These are phyloP conservation scores for Dicerorhinus sumatrensis DNA, from an alignment of 2,113 vertebrate genomes.

Conservation along the genomic window DNA sequence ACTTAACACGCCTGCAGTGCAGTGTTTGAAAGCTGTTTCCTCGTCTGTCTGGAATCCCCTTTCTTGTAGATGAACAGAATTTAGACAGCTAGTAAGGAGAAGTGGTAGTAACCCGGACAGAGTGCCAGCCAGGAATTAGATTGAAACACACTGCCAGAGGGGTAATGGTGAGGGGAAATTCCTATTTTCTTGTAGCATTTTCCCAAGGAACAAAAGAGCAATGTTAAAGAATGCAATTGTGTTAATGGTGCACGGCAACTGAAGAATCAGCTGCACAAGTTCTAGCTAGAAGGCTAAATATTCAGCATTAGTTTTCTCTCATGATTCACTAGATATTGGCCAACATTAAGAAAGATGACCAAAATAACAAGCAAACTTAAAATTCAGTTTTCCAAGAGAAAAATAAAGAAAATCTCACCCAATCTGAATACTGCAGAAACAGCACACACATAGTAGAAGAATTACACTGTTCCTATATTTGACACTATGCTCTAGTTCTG, in stretches of 20 bases:
- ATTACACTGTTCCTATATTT: background rate
- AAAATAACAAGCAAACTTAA: slow-evolving; percentile 47
- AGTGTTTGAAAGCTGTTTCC: slow-evolving; percentile 63
- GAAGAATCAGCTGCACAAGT: background rate
- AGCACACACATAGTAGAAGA: background rate
- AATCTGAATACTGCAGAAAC: background rate
- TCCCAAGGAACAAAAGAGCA: slow-evolving; percentile 69
- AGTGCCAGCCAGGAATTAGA: slow-evolving; percentile 11
- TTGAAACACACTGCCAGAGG: slow-evolving; percentile 21
- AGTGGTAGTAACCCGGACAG: background rate
- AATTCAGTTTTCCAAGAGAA: slow-evolving; percentile 40
- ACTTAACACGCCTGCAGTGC: background rate
- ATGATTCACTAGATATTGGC: background rate
- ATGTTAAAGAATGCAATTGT: slow-evolving; percentile 50
- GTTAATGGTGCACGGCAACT: background rate
- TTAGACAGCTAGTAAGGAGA: slow-evolving; percentile 52
- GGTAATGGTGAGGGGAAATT: slow-evolving; percentile 41
- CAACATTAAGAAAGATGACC: slow-evolving; percentile 28
- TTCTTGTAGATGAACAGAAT: slow-evolving; percentile 41
- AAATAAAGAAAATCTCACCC: background rate
- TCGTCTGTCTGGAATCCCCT: slow-evolving; percentile 62
- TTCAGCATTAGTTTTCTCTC: slow-evolving; percentile 38
- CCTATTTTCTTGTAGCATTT: slow-evolving; percentile 58
- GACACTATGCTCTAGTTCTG: background rate
- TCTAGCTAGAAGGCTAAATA: slow-evolving; percentile 35